Base-by-base conservation (phyloP, 2,113 vertebrate species). In the Takifugu flavidus region DNA sequence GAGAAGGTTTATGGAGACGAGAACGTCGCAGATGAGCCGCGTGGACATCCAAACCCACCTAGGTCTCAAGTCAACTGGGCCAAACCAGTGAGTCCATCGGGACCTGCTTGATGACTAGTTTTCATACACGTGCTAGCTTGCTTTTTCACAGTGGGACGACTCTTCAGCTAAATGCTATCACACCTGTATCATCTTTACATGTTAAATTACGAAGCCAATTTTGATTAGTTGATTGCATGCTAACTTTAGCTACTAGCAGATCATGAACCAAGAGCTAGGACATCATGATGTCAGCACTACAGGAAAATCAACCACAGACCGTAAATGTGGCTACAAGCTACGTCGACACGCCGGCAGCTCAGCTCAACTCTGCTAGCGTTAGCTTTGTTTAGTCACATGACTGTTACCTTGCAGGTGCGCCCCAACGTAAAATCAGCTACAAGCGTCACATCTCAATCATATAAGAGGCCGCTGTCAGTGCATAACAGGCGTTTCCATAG, bases 391-490 rank as follows among this genome's bases (percentile, higher is more conserved):
- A 11, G 39, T 45, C 59, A 61, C 34, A 44, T 44, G 51, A 54
- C 20, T 13, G 27, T 45, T 27, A 28, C 31, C 29, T 12, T 26
- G 47, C 13, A 62, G 49, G 34, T 26, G 51, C 26, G 26, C 13
- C 52, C 29, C 52, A 14, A 3, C 3, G 44, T 55, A 45, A 28
- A 4, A 28, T 49, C 52, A 26, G 42, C 31, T 50, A 50, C 31
- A 8, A 28, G 57, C 46, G n/a, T 49, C 7, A 42, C 56, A 49
- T 57, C 46, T 29, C 51, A 15, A 43, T 15, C 57, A 47, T 13
- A 4, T 13, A 4, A 8, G 45, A 26, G 44, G 44, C 44, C 13
- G 44, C 12, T 2, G 20, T 55, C n/a, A 14, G 34, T 14, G 25
- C 39, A 25, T 1, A 27, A 42, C 50, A 31, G 51, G 27, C 15